These are phyloP conservation scores for Peromyscus polionotus DNA, from an alignment of 2,113 vertebrate genomes.

Conservation along the genomic window DNA sequence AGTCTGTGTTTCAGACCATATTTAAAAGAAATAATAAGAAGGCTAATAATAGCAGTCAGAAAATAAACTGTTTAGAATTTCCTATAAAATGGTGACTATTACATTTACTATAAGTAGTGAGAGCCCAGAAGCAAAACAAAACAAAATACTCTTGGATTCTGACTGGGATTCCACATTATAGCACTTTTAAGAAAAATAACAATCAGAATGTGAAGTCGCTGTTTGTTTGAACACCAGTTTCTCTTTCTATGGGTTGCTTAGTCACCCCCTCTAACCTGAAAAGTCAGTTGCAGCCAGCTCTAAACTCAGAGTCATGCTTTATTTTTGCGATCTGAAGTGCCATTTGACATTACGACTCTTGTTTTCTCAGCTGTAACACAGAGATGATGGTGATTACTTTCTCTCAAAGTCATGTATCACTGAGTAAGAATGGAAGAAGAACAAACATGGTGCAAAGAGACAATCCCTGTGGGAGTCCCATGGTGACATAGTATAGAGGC, in stretches of 20 bases:
- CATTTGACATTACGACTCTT: background rate
- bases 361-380: background rate
- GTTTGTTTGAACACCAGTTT: background rate
- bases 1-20: background rate
- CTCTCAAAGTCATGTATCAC: background rate
- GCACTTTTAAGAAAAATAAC: background rate
- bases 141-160: background rate
- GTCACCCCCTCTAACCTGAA: background rate
- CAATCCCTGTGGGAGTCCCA: background rate
- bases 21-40: background rate
- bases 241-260: background rate
- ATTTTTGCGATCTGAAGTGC: background rate
- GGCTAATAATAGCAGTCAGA: background rate
- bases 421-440: background rate
- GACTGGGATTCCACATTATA: background rate
- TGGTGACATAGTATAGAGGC: background rate
- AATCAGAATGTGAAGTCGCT: background rate
- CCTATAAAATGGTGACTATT: background rate
- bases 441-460: background rate
- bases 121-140: background rate
- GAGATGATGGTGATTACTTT: background rate
- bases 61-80: background rate
- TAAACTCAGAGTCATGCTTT: background rate
- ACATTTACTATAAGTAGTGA: background rate
- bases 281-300: background rate